Conservation (phyloP, 2,113 vertebrate species). For the Neodon shergylaensis region DNA sequence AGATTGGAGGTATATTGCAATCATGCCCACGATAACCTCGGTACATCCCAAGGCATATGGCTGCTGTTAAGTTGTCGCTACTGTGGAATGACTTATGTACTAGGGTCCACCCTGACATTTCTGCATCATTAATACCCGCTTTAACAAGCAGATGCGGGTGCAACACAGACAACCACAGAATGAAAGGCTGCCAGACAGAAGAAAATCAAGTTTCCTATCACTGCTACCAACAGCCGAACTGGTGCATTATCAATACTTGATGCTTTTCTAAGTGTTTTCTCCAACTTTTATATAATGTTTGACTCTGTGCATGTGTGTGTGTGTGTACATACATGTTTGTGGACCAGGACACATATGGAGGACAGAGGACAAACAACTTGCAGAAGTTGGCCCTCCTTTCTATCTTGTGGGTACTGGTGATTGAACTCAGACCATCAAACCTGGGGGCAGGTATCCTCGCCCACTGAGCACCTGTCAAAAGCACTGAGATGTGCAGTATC, state of each 20-base stretch:
- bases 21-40: background rate
- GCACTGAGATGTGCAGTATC: fast-evolving
- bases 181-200: no score
- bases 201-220: no score
- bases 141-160: background rate
- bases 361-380: background rate
- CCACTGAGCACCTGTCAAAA: background rate
- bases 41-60: fast-evolving
- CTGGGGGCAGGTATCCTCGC: background rate
- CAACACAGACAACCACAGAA: fast-evolving
- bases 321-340: background rate
- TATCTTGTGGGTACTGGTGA: no score
- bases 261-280: background rate
- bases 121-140: background rate
- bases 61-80: background rate
- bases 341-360: background rate
- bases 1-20: fast-evolving
- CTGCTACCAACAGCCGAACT: fast-evolving
- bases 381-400: background rate
- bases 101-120: no score
- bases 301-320: background rate
- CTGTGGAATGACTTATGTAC: background rate
- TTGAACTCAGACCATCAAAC: background rate
- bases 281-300: background rate
- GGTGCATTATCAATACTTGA: background rate